Conservation (phyloP, 2,113 vertebrate genomes). For the Hippocampus zosterae region DNA sequence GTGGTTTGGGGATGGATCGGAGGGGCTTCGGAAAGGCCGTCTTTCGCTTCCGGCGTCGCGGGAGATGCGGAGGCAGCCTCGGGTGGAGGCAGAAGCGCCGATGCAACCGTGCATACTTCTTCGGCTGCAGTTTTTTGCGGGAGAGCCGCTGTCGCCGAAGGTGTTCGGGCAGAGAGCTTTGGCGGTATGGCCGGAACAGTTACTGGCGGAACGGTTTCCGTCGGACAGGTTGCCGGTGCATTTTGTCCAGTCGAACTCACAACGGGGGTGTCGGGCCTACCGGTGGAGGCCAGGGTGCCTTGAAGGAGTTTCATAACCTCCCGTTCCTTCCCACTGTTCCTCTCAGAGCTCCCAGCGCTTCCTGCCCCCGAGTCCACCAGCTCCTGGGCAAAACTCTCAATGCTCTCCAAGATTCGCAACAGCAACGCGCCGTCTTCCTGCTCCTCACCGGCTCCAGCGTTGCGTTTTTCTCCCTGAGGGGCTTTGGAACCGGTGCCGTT, state of each 20-base stretch:
- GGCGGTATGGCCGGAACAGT: conserved; percentile 35
- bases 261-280: conserved; percentile 66
- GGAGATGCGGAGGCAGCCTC: conserved; percentile 9
- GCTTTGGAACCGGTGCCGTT: conserved; percentile 58
- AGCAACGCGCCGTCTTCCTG: conserved; percentile 90
- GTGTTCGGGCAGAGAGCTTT: conserved; percentile 32
- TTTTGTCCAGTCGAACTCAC: conserved; percentile 21
- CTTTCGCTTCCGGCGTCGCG: conserved; percentile 19
- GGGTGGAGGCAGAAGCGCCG: conserved; percentile 13
- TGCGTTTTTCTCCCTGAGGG: conserved; percentile 37
- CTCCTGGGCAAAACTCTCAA: conserved; percentile 97
- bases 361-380: conserved; percentile 89
- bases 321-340: conserved; percentile 77
- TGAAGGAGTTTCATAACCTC: conserved; percentile 97
- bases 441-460: conserved; percentile 66
- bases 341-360: conserved; percentile 82
- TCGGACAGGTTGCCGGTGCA: neutral
- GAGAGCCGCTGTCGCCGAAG: neutral
- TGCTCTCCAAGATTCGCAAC: conserved; percentile 90
- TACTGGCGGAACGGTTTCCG: neutral
- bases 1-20: conserved; percentile 2
- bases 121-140: conserved; percentile 8
- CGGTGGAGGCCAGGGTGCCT: conserved; percentile 81
- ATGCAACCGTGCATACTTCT: neutral
- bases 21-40: conserved; percentile 17